phyloP scores from a whole-genome alignment of 2,797 vertebrate genomes.

The Gallinago nigripennis region DNA sequence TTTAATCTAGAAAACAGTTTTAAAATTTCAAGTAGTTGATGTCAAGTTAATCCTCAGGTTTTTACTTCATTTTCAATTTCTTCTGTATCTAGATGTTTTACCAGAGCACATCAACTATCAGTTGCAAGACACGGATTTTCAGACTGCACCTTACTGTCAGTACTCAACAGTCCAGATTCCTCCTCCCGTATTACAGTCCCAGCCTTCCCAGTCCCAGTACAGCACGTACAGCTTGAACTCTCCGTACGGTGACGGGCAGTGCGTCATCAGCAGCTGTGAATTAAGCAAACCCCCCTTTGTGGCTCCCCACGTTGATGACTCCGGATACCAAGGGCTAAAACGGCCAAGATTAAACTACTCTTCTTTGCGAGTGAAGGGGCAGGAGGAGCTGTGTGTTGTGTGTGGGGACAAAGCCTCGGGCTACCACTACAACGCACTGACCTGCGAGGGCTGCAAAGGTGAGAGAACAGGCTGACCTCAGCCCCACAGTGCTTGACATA shows the following conservation, averaged over 20 bases:
- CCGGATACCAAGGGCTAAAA: slow-evolving; percentile 76
- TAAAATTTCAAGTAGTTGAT: neutral
- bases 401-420: slow-evolving; percentile 94
- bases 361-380: slow-evolving; percentile 79
- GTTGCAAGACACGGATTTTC: slow-evolving; percentile 86
- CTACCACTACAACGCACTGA: slow-evolving; percentile 95
- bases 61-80: neutral
- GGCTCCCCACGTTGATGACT: slow-evolving; percentile 40
- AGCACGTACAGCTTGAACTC: slow-evolving; percentile 78
- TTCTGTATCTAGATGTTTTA: slow-evolving; percentile 82
- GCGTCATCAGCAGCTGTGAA: slow-evolving; percentile 76
- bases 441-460: slow-evolving; percentile 98
- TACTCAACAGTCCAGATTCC: slow-evolving; percentile 84
- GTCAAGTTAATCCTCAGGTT: neutral
- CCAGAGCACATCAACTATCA: slow-evolving; percentile 88
- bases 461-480: neutral
- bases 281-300: slow-evolving; percentile 60
- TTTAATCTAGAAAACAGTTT: neutral
- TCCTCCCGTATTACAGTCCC: slow-evolving; percentile 73
- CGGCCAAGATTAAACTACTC: slow-evolving; percentile 79
- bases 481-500: neutral
- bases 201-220: slow-evolving; percentile 81
- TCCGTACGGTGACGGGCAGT: slow-evolving; percentile 72
- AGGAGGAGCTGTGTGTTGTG: slow-evolving; percentile 93
- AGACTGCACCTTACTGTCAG: slow-evolving; percentile 84